A percentile compares a stretch with the other conserved stretches of the same genome.
Conservation (phyloP, 2,797 vertebrate species). For the Lithobates sylvaticus region DNA sequence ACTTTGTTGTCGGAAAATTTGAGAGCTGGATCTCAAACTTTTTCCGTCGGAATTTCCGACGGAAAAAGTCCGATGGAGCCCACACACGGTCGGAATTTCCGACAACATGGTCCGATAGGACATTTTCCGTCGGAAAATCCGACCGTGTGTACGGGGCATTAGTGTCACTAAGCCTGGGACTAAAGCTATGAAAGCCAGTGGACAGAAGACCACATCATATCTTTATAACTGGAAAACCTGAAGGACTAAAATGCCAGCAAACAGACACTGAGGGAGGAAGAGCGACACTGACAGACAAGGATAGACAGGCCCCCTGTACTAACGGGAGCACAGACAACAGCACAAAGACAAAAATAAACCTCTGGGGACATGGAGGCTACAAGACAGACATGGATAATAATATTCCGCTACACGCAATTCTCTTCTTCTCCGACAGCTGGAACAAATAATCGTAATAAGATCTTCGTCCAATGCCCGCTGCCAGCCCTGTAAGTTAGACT, state of each 20-base stretch:
- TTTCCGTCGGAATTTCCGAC: too few relatives aligned
- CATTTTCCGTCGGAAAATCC: too few relatives aligned
- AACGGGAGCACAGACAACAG: conserved; percentile 83
- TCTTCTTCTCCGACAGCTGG: conserved; percentile 79
- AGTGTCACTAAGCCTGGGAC: not conserved
- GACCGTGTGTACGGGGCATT: too few relatives aligned
- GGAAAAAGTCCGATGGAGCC: too few relatives aligned
- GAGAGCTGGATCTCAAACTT: too few relatives aligned
- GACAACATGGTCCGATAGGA: too few relatives aligned
- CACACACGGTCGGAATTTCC: too few relatives aligned
- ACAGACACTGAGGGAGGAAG: conserved; percentile 65
- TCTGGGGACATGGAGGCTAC: conserved; percentile 79
- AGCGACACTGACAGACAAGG: conserved; percentile 80
- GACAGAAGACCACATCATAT: not conserved
- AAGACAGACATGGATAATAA: conserved; percentile 80
- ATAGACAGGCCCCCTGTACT: conserved; percentile 77
- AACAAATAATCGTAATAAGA: conserved; percentile 73
- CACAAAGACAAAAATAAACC: conserved; percentile 71
- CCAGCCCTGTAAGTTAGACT: conserved; percentile 72
- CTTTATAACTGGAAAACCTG: not conserved
- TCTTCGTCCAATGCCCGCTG: conserved; percentile 70
- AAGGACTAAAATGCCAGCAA: conserved; percentile 63
- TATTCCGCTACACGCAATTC: conserved; percentile 70
- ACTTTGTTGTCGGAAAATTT: too few relatives aligned
- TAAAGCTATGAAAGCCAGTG: not conserved